Percentiles rank a stretch among this genome's conserved stretches.
Conservation (phyloP, 2,797 vertebrate genomes). For the Cetoscarus ocellatus region DNA sequence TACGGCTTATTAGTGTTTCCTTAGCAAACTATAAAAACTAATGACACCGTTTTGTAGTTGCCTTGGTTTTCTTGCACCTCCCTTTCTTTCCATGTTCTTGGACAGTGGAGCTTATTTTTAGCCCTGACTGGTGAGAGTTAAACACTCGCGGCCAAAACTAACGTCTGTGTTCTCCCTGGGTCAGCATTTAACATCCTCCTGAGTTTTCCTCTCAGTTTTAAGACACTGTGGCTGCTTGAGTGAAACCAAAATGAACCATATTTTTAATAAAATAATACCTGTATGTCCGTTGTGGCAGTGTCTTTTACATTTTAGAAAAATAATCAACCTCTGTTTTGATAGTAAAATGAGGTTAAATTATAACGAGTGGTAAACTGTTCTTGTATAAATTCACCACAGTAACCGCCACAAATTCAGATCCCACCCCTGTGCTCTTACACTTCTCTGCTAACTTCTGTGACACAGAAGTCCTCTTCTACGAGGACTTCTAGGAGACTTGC, state of each 20-base stretch:
- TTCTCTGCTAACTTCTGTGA: background rate
- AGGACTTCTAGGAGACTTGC: slow-evolving; percentile 81
- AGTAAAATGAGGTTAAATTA: slow-evolving; percentile 20
- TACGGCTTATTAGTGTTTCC: slow-evolving; percentile 77
- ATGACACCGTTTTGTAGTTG: slow-evolving; percentile 77
- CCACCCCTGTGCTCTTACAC: background rate
- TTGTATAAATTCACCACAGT: slow-evolving; percentile 42
- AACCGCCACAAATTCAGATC: slow-evolving; percentile 27
- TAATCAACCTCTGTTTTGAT: slow-evolving; percentile 33
- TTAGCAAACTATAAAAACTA: slow-evolving; percentile 81
- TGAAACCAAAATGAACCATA: slow-evolving; percentile 27
- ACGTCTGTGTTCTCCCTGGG: slow-evolving; percentile 68
- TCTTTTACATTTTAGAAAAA: slow-evolving; percentile 36
- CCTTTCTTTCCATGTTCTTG: slow-evolving; percentile 76
- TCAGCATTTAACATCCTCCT: slow-evolving; percentile 72
- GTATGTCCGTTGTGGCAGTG: background rate
- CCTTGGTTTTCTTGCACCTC: slow-evolving; percentile 67
- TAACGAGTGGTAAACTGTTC: slow-evolving; percentile 23
- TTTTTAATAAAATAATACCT: slow-evolving; percentile 33
- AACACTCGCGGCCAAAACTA: slow-evolving; percentile 68
- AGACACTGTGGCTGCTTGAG: slow-evolving; percentile 41
- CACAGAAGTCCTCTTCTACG: background rate
- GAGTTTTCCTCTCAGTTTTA: slow-evolving; percentile 53
- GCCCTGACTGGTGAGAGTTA: slow-evolving; percentile 63
- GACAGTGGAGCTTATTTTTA: slow-evolving; percentile 76